Evolutionary conservation across 2,797 vertebrate genomes (phyloP).

Genomic region (Rhinoraja longicauda): DNA sequence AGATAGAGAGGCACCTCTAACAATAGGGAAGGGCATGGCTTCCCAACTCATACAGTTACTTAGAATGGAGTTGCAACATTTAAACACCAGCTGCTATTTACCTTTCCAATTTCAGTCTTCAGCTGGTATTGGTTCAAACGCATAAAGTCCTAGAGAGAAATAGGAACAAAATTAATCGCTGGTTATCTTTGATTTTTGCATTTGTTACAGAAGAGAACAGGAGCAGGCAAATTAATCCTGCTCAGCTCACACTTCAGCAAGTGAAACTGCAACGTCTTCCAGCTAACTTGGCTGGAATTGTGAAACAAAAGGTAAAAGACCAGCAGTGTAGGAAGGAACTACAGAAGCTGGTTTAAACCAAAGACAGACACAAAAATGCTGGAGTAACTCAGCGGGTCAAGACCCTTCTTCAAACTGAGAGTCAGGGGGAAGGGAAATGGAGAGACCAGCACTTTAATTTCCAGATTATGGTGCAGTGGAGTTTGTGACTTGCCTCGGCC

Average conservation of each 20-base stretch:
- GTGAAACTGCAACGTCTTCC: no score
- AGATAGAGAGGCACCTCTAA: not conserved
- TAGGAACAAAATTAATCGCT: not conserved
- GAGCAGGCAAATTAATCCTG: no score
- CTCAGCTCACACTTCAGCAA: not conserved
- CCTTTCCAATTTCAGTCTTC: conserved; percentile 96
- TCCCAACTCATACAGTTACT: not conserved
- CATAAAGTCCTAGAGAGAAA: conserved; percentile 74
- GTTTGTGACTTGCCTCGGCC: not conserved
- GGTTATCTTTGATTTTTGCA: not conserved
- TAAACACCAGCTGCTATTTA: conserved; percentile 46
- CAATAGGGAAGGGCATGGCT: not conserved
- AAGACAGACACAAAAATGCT: no score
- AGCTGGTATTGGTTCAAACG: conserved; percentile 95
- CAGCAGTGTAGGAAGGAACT: no score
- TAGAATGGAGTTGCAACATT: conserved; percentile 3
- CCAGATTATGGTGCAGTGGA: not conserved
- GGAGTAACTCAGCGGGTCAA: no score
- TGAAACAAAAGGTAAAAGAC: not conserved
- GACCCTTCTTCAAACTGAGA: no score
- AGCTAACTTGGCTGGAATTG: no score
- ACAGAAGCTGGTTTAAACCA: no score
- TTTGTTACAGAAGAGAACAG: not conserved
- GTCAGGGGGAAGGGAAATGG: no score
- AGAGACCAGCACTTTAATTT: not conserved